Conservation (phyloP, 2,888 invertebrate genomes). For the Thymelicus lineola region DNA sequence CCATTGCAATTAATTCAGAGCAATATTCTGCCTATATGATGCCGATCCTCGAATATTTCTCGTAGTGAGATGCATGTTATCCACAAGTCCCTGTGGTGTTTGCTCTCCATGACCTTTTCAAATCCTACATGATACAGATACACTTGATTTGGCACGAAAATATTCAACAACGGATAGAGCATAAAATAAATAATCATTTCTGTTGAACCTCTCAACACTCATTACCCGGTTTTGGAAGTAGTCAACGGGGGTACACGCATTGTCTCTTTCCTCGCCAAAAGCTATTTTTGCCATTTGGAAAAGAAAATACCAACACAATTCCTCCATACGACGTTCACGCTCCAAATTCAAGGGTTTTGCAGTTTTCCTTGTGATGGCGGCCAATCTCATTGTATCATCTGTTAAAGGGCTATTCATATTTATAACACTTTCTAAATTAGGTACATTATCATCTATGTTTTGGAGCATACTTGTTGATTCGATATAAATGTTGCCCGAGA, state of each 20-base stretch:
- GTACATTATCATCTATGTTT: constrained; percentile 31
- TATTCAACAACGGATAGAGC: constrained; percentile 32
- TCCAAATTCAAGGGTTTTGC: constrained; percentile 39
- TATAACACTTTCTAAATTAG: constrained; percentile 38
- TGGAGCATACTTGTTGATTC: constrained; percentile 38
- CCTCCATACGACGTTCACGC: constrained; percentile 40
- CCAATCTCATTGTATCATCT: constrained; percentile 31
- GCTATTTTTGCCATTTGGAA: constrained; percentile 46
- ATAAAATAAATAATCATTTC: constrained; percentile 54
- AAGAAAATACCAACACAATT: constrained; percentile 47
- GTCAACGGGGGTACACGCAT: constrained; percentile 38
- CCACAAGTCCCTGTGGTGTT: constrained; percentile 43
- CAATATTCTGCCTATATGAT: constrained; percentile 39
- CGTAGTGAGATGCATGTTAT: constrained; percentile 55
- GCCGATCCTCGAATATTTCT: constrained; percentile 53
- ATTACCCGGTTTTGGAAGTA: constrained; percentile 47
- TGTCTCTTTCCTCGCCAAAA: constrained; percentile 46
- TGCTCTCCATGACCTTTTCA: constrained; percentile 42
- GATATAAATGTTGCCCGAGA: constrained; percentile 6
- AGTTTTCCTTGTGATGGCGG: constrained; percentile 20
- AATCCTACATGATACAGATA: constrained; percentile 51
- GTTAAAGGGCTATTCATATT: not conserved
- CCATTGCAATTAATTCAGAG: constrained; percentile 53
- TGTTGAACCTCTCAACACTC: constrained; percentile 43
- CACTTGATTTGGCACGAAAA: constrained; percentile 47